Conservation (phyloP, 2,113 vertebrate species). For the Ciconia stormi region DNA sequence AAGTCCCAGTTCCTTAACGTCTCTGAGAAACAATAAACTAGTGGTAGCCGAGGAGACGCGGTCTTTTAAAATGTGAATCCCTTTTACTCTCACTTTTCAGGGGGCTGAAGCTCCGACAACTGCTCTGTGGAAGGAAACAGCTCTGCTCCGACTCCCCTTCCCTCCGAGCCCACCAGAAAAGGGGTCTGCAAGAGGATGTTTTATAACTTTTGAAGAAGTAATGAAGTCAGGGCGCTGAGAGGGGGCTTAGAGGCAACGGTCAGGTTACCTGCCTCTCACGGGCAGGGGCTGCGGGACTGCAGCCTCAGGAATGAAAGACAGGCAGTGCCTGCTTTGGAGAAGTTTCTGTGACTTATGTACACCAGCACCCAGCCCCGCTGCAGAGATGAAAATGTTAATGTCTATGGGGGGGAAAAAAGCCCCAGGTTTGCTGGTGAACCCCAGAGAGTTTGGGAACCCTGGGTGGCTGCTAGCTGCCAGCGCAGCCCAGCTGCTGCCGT, state of each 20-base stretch:
- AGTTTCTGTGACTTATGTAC: background rate
- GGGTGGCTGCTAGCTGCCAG: background rate
- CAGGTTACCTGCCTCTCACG: background rate
- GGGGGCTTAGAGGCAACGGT: background rate
- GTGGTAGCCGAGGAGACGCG: background rate
- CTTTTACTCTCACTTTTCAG: background rate
- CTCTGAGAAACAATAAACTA: background rate
- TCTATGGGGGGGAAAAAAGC: background rate
- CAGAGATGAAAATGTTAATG: background rate
- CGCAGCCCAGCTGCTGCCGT: rapidly evolving
- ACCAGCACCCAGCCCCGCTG: too few species aligned
- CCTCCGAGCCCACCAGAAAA: background rate
- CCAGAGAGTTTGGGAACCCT: background rate
- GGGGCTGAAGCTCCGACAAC: background rate
- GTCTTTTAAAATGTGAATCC: background rate
- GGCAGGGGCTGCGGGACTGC: background rate
- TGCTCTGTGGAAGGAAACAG: background rate
- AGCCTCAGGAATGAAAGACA: background rate
- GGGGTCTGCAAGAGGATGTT: background rate
- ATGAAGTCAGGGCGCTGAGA: background rate
- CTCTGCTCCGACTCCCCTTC: background rate
- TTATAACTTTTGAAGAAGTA: background rate
- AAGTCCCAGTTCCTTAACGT: background rate
- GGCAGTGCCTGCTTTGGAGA: background rate
- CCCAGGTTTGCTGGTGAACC: background rate